Evolutionary conservation across 1,140 invertebrate species (phyloP), one percentile per base, ranked within the genome.

Genomic region (Achroia grisella): DNA sequence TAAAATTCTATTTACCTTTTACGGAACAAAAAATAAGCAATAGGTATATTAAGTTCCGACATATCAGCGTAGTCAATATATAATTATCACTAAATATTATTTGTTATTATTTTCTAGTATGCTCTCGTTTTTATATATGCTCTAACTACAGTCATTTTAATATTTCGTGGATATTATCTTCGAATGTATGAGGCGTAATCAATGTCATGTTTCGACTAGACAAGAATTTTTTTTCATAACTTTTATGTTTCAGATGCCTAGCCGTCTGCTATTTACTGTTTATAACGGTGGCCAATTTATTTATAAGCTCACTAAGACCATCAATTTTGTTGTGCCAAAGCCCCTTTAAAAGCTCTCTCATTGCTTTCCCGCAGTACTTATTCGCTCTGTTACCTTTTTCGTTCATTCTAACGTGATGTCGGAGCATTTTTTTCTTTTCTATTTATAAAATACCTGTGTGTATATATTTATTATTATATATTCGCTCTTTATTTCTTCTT

Each of bases 241-340:
- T 53, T 66, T 48, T 76, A 58, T 76, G 72, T 76, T 76, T 76
- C 72, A 76, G 72, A 68, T 71, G 30, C 52, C 50, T 56, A 54
- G 54, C 44, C 31, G 48, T 44, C 44, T 41, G 14, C 17, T 50
- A 31, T 12, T 32, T 50, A 60, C 39, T 39, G 44, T 44, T 52
- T 49, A 51, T 42, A 48, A 23, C 42, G 49, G 52, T 48, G 46
- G 45, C 50, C 39, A 44, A 45, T 53, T 48, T 29, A 29, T 23
- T 43, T 32, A 37, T 37, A 37, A 37, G 12, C 35, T 37, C 35
- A 37, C 35, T 37, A 17, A 17, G 35, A 37, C 35, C 35, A 37
- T 37, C 35, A 37, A 37, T 37, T 37, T 37, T 15, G 12, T 37
- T 37, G 35, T 37, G 35, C 35, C 35, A 17, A 37, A 37, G 35